A percentile compares a stretch with the other conserved stretches of the same genome.
Conservation (phyloP, 2,113 vertebrate genomes). For the Tylochromis polylepis region DNA sequence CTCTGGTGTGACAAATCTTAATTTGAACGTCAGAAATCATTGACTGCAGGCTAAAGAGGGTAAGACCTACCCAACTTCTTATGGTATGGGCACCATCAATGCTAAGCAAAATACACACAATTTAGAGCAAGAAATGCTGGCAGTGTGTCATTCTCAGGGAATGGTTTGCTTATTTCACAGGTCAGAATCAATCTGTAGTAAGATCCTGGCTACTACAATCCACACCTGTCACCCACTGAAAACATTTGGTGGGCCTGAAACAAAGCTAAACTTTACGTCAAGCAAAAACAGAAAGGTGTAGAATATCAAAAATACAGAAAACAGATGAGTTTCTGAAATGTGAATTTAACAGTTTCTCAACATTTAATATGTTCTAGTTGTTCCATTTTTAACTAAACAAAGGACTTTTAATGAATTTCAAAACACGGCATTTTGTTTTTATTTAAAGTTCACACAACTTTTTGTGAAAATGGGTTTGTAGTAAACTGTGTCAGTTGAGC, state of each 20-base stretch:
- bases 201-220: background rate
- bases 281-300: background rate
- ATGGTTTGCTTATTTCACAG: background rate
- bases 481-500: constrained; percentile 6
- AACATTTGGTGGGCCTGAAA: background rate
- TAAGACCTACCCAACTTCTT: background rate
- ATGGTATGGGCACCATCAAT: background rate
- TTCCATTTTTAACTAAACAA: background rate
- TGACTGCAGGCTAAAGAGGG: background rate
- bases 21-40: background rate
- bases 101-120: background rate
- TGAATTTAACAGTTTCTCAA: background rate
- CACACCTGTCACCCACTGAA: background rate
- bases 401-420: background rate
- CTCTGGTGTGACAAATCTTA: background rate
- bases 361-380: background rate
- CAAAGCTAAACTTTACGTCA: background rate
- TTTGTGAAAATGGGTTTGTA: background rate
- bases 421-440: background rate
- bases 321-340: background rate
- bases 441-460: background rate
- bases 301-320: background rate
- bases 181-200: background rate
- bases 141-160: background rate
- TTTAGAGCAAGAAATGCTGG: background rate